phyloP scores from a whole-genome alignment of 2,113 vertebrate genomes.

The Rhinopomastus cyanomelas region DNA sequence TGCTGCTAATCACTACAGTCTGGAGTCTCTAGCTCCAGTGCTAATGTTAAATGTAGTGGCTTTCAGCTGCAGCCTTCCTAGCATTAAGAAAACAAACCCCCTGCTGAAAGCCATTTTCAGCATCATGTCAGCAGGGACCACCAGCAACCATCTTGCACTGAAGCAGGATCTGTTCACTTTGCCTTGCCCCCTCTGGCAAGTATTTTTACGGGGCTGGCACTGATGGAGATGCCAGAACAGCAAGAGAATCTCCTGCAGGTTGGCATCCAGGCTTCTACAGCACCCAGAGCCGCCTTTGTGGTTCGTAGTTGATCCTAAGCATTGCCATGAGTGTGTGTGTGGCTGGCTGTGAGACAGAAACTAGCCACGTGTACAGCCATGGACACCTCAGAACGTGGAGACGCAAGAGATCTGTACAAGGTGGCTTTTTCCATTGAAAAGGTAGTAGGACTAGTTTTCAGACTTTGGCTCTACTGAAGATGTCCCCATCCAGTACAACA shows the following conservation, averaged over 20 bases:
- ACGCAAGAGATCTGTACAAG: not conserved
- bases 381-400: not conserved
- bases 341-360: not conserved
- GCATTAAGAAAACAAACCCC: conserved; percentile 37
- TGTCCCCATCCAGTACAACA: not conserved
- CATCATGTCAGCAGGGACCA: not conserved
- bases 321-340: not conserved
- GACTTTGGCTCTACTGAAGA: not conserved
- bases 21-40: conserved; percentile 27
- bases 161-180: not conserved
- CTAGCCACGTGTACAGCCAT: not conserved
- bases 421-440: not conserved
- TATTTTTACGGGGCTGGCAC: not conserved
- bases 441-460: not conserved
- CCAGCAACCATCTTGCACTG: not conserved
- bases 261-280: not conserved
- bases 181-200: not conserved
- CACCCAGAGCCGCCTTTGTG: not conserved
- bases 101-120: conserved; percentile 15
- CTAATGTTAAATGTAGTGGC: conserved; percentile 41
- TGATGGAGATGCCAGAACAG: not conserved
- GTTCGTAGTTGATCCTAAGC: not conserved
- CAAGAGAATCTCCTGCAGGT: not conserved
- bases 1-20: conserved; percentile 56
- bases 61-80: conserved; percentile 39